Conservation (phyloP, 2,113 vertebrate species). For the Gallinago paraguaiae region DNA sequence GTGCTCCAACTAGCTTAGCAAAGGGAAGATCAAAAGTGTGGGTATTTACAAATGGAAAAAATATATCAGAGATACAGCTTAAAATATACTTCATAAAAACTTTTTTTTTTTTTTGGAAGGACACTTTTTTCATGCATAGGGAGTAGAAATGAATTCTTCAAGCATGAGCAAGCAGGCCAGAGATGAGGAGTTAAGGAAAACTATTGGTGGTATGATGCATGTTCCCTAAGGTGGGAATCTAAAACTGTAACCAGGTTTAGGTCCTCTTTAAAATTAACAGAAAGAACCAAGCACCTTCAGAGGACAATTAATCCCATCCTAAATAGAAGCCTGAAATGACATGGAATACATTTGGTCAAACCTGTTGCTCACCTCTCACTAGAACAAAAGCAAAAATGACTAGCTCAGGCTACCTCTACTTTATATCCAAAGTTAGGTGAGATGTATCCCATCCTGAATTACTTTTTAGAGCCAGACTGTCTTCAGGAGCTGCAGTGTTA, state of each 20-base stretch:
- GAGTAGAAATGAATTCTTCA: not conserved
- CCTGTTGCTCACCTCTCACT: not conserved
- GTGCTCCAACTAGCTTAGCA: not conserved
- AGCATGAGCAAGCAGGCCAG: not conserved
- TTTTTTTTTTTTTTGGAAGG: not conserved
- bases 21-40: not conserved
- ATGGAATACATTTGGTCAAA: not conserved
- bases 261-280: not conserved
- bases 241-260: not conserved
- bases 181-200: not conserved
- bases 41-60: not conserved
- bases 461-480: not conserved
- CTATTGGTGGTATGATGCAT: not conserved
- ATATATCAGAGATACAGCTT: not conserved
- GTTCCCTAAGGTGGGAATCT: not conserved
- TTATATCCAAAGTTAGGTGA: not conserved
- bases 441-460: not conserved
- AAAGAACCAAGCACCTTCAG: not conserved
- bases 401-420: not conserved
- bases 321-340: not conserved
- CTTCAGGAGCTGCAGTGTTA: conserved; percentile 11
- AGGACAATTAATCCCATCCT: not conserved
- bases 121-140: not conserved
- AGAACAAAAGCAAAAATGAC: not conserved
- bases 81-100: not conserved